Conservation (phyloP, 2,888 invertebrate genomes). For the Stictocephala bisonia region DNA sequence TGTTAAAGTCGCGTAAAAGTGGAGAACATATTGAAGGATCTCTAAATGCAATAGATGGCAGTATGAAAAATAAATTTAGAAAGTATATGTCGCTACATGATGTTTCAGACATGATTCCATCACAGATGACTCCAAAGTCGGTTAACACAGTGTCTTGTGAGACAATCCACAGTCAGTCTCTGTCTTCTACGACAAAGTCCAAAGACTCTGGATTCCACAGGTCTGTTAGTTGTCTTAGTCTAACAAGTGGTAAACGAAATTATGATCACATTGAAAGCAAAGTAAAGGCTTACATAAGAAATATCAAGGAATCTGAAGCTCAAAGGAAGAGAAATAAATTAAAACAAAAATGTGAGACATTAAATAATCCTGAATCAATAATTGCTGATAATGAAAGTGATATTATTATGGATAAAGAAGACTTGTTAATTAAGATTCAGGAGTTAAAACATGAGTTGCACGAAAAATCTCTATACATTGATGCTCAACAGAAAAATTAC, state of each 20-base stretch:
- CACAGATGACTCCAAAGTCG: constrained; percentile 23
- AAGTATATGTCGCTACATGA: constrained; percentile 53
- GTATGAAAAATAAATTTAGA: constrained; percentile 17
- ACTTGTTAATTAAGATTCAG: constrained; percentile 37
- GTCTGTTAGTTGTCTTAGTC: constrained; percentile 57
- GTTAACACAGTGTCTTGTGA: constrained; percentile 40
- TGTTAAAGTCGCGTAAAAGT: too few relatives aligned
- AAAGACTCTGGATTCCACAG: constrained; percentile 58
- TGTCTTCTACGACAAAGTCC: constrained; percentile 54
- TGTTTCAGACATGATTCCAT: constrained; percentile 53
- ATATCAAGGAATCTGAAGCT: constrained; percentile 54
- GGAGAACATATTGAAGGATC: too few relatives aligned
- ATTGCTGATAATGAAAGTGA: not conserved
- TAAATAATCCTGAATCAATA: not conserved
- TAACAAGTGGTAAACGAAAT: constrained; percentile 54
- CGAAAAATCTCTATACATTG: constrained; percentile 51
- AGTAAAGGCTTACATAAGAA: constrained; percentile 59
- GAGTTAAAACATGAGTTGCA: constrained; percentile 50
- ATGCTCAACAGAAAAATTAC: constrained; percentile 52
- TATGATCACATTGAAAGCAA: constrained; percentile 60
- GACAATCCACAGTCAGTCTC: constrained; percentile 45
- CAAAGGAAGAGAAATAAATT: constrained; percentile 36
- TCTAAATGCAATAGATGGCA: too few relatives aligned
- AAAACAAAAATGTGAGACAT: not conserved
- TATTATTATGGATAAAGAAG: constrained; percentile 17